Conservation (phyloP, 2,797 vertebrate species). For the Leuciscus waleckii region DNA sequence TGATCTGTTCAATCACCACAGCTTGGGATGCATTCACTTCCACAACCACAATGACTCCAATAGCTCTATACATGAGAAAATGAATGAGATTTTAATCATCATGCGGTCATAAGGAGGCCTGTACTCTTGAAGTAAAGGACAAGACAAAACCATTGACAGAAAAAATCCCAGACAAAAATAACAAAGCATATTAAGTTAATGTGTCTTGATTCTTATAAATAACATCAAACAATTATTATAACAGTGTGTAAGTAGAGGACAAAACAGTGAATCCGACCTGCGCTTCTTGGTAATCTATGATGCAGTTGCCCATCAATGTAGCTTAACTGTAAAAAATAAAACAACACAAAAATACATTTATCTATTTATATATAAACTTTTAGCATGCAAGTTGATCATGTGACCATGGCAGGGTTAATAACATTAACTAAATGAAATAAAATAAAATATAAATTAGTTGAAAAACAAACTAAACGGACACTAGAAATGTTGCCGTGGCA, state of each 20-base stretch:
- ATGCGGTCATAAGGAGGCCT: not conserved
- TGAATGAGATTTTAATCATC: not conserved
- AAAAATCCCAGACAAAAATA: not conserved
- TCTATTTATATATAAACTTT: not conserved
- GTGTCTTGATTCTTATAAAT: not conserved
- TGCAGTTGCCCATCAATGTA: constrained; percentile 20
- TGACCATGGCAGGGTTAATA: not conserved
- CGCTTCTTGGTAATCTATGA: constrained; percentile 29
- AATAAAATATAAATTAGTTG: not conserved
- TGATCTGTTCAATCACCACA: constrained; percentile 52
- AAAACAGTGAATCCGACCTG: constrained; percentile 6
- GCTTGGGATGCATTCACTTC: constrained; percentile 51
- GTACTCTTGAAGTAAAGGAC: not conserved
- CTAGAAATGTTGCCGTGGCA: not conserved
- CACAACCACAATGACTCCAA: constrained; percentile 45
- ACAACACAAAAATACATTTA: not conserved
- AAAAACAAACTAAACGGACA: not conserved
- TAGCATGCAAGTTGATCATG: not conserved
- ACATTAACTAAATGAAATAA: not conserved
- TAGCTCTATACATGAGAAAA: not conserved
- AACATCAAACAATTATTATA: not conserved
- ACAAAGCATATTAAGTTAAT: not conserved
- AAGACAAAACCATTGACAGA: not conserved
- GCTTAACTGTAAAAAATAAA: constrained; percentile 24
- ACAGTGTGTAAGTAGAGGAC: not conserved